Evolutionary conservation across 1,140 invertebrate species (phyloP), one percentile per base, ranked within the genome.

Genomic region (Conopomorpha cramerella): DNA sequence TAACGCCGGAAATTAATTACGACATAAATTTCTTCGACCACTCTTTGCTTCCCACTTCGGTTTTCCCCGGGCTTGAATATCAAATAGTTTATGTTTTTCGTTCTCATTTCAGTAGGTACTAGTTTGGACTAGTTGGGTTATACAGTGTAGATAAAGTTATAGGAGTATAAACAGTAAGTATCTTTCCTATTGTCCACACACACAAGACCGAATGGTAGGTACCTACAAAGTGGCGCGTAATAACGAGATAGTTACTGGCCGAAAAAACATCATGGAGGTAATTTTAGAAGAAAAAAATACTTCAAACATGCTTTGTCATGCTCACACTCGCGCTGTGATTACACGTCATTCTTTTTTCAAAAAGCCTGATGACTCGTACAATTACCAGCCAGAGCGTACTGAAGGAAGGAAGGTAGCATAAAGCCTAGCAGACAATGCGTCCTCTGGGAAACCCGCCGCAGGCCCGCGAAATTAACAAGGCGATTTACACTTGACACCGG

Each of bases 271-370:
- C n/a, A n/a, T n/a, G n/a, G n/a, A n/a, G n/a, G n/a, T n/a, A n/a
- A n/a, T n/a, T n/a, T n/a, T n/a, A n/a, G n/a, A n/a, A n/a, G n/a
- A n/a, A n/a, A n/a, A n/a, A n/a, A n/a, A n/a, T n/a, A n/a, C n/a
- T n/a, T n/a, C n/a, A 55, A 70, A 64, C 59, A 49, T 63, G 67
- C 70, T 57, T 63, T 66, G 70, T 74, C 70, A 74, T 67, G 70
- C 72, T 71, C 67, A 74, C 72, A 74, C 70, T 71, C 65, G 63
- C 66, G 68, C 65, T 66, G 70, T 74, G 72, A 74, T 74, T 74
- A 74, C 70, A 70, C 63, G 70, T 74, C 70, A 74, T 74, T 74
- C 63, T 74, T 74, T 74, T 74, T 74, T 68, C 51, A 70, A 68
- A 74, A 72, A 72, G 65, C 67, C 61, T 67, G 67, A 74, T 74